Percentiles rank a stretch among this genome's conserved stretches.
These are phyloP conservation scores for Leptopilina syphax DNA, from an alignment of 2,888 invertebrate species.

Conservation along the genomic window DNA sequence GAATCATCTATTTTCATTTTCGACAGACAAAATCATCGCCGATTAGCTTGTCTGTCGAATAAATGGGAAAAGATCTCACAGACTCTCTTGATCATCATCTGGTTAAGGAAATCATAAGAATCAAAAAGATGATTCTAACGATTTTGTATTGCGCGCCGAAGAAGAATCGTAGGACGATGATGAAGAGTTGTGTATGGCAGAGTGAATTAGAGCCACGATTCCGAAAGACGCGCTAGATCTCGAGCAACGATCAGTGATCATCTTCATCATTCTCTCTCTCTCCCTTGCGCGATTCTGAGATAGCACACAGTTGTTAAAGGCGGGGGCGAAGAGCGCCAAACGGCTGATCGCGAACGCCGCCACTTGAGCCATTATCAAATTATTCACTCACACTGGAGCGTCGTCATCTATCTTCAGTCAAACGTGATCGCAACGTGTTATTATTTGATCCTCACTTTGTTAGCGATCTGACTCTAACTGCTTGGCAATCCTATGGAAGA, in stretches of 20 bases:
- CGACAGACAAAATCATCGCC: too few relatives aligned
- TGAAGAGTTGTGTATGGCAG: conserved; percentile 11
- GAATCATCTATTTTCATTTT: too few relatives aligned
- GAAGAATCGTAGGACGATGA: conserved; percentile 2
- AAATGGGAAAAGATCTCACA: conserved; percentile 48
- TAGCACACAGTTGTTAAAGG: neutral
- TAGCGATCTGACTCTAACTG: conserved; percentile 71
- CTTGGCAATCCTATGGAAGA: conserved; percentile 62
- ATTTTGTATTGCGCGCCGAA: conserved; percentile 49
- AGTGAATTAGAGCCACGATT: conserved; percentile 30
- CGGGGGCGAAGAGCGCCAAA: conserved; percentile 42
- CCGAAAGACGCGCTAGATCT: conserved; percentile 62
- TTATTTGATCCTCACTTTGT: conserved; percentile 76
- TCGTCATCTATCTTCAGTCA: conserved; percentile 73
- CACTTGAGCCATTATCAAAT: conserved; percentile 73
- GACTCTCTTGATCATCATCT: conserved; percentile 63
- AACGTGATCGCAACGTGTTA: conserved; percentile 73
- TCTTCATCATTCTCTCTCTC: conserved; percentile 58
- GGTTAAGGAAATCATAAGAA: conserved; percentile 57
- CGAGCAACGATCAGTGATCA: conserved; percentile 67
- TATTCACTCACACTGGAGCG: conserved; percentile 73
- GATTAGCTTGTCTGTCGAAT: too few relatives aligned
- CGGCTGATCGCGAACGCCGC: conserved; percentile 50
- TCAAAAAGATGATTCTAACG: conserved; percentile 57
- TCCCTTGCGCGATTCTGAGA: conserved; percentile 40